Percentiles rank a stretch among this genome's conserved stretches.
Evolutionary conservation across 2,113 vertebrate genomes (phyloP).

Genomic region (Hyperoodon ampullatus): DNA sequence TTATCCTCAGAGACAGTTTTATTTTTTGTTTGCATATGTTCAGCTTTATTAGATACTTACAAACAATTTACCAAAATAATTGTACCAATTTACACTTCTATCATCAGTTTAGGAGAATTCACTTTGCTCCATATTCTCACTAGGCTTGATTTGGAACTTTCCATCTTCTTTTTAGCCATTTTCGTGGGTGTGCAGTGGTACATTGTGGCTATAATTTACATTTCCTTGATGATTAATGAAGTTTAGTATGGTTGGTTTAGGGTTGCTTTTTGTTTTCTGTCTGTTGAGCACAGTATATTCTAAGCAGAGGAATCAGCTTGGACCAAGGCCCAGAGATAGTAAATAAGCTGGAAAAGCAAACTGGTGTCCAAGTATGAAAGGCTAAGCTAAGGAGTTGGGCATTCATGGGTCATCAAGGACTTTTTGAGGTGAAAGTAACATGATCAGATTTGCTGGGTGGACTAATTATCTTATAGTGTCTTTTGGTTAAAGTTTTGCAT

Average conservation of each 20-base stretch:
- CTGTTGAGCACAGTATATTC: neutral
- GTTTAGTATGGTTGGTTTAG: neutral
- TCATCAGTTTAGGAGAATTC: neutral
- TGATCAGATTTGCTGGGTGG: neutral
- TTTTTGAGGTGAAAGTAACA: neutral
- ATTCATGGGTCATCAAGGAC: neutral
- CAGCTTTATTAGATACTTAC: neutral
- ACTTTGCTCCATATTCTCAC: neutral
- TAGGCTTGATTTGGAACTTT: neutral
- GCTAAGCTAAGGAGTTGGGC: neutral
- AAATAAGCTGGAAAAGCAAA: constrained; percentile 4
- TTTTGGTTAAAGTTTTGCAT: neutral
- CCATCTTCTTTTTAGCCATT: neutral
- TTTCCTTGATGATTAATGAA: neutral
- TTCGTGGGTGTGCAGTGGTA: neutral
- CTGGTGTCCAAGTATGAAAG: neutral
- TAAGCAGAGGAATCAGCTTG: neutral
- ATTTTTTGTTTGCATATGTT: neutral
- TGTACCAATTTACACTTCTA: neutral
- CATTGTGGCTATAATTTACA: neutral
- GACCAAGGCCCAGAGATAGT: neutral
- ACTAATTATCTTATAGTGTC: neutral
- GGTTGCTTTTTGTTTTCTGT: neutral
- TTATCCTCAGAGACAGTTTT: neutral
- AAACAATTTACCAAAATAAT: neutral